Evolutionary conservation across 2,888 invertebrate species (phyloP).

Genomic region (Sphaerophoria rueppellii): DNA sequence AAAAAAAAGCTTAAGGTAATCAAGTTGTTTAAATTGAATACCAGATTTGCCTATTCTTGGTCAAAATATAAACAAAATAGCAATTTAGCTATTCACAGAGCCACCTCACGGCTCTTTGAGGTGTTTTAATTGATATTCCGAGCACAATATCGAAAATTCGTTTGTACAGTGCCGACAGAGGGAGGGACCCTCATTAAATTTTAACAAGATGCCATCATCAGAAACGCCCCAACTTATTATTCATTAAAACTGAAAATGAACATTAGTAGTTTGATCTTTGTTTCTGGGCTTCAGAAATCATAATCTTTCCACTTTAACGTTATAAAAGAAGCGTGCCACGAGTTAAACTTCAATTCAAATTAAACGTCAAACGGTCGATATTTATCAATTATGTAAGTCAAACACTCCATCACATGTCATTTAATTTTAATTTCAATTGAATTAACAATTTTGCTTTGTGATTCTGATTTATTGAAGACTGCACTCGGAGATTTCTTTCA

Average conservation of each 20-base stretch:
- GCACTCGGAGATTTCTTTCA: slow-evolving; percentile 10
- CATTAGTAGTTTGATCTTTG: too few species aligned
- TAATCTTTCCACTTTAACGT: too few species aligned
- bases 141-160: neutral
- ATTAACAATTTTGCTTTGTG: slow-evolving; percentile 25
- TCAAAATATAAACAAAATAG: too few species aligned
- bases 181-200: slow-evolving; percentile 23
- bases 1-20: too few species aligned
- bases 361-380: neutral
- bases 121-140: too few species aligned
- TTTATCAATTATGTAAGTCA: slow-evolving; percentile 11
- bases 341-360: neutral
- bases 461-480: slow-evolving; percentile 1
- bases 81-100: too few species aligned
- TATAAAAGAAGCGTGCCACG: too few species aligned
- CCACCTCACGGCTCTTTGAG: too few species aligned
- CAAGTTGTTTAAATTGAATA: too few species aligned
- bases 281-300: too few species aligned
- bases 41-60: too few species aligned
- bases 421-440: slow-evolving; percentile 39
- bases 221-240: slow-evolving; percentile 11
- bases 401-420: slow-evolving; percentile 28
- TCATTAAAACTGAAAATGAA: too few species aligned
- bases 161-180: neutral
- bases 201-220: slow-evolving; percentile 17